phyloP scores from a whole-genome alignment of 2,797 vertebrate genomes.

The Carapus acus region DNA sequence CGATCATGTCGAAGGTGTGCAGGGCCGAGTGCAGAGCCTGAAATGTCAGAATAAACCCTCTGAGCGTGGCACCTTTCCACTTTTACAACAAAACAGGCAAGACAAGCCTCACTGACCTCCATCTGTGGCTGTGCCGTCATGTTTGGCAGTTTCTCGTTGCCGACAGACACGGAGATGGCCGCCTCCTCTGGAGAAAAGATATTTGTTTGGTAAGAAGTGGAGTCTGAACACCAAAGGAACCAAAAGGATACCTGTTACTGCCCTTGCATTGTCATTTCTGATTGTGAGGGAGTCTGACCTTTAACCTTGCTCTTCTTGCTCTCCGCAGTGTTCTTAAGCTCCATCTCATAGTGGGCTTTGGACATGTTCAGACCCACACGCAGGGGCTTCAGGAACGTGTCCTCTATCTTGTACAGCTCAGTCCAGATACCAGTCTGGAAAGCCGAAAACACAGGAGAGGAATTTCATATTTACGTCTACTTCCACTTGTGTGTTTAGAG shows the following conservation, averaged over 20 bases:
- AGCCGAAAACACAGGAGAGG: background rate
- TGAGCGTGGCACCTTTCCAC: background rate
- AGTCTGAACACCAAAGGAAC: no score
- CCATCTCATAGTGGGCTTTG: slow-evolving; percentile 91
- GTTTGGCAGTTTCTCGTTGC: slow-evolving; percentile 77
- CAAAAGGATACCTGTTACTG: no score
- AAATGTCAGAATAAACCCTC: slow-evolving; percentile 21
- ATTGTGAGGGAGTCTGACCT: slow-evolving; percentile 55
- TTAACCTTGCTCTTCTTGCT: slow-evolving; percentile 61
- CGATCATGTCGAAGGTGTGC: slow-evolving; percentile 95
- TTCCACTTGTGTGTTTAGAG: no score
- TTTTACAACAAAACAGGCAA: slow-evolving; percentile 1
- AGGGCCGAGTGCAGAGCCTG: slow-evolving; percentile 91
- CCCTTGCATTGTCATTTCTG: no score
- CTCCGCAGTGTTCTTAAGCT: slow-evolving; percentile 79
- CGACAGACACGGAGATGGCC: slow-evolving; percentile 74
- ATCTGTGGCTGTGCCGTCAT: slow-evolving; percentile 88
- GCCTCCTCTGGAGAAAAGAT: slow-evolving; percentile 49
- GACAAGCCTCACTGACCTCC: slow-evolving; percentile 71
- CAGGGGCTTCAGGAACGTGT: slow-evolving; percentile 85
- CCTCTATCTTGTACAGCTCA: slow-evolving; percentile 80
- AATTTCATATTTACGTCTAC: no score
- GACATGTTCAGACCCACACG: slow-evolving; percentile 93
- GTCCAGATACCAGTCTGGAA: slow-evolving; percentile 84
- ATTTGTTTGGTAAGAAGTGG: no score